Evolutionary conservation across 2,888 invertebrate species (phyloP).

Genomic region (Orthosia gracilis): DNA sequence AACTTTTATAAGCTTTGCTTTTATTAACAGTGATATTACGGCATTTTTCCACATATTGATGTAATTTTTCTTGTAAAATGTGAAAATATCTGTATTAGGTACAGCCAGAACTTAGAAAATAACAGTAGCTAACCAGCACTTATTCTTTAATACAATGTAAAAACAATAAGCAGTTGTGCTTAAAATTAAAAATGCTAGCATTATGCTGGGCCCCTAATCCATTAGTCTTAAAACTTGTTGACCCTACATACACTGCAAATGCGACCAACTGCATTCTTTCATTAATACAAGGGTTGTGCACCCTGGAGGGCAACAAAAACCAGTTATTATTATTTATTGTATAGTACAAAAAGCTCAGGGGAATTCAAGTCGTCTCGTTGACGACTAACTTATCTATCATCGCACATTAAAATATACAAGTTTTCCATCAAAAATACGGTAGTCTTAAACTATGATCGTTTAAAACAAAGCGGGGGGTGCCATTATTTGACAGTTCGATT

Average conservation of each 20-base stretch:
- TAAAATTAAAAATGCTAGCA: slow-evolving; percentile 29
- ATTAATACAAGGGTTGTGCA: slow-evolving; percentile 86
- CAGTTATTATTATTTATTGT: slow-evolving; percentile 88
- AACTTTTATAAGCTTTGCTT: slow-evolving; percentile 44
- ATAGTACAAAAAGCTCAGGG: slow-evolving; percentile 72
- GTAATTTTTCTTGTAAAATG: not conserved
- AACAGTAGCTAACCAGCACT: not conserved
- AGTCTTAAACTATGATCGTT: slow-evolving; percentile 78
- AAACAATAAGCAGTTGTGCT: slow-evolving; percentile 33
- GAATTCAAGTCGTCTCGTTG: slow-evolving; percentile 79
- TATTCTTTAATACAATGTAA: slow-evolving; percentile 8
- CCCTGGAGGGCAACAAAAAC: slow-evolving; percentile 86
- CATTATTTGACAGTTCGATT: slow-evolving; percentile 77
- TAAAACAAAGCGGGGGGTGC: slow-evolving; percentile 85
- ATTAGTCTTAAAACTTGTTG: slow-evolving; percentile 82
- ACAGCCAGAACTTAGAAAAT: too few species aligned
- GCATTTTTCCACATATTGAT: not conserved
- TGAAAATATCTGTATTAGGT: too few species aligned
- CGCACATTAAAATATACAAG: slow-evolving; percentile 74
- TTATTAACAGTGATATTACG: slow-evolving; percentile 15
- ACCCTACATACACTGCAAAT: slow-evolving; percentile 83
- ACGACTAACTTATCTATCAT: slow-evolving; percentile 85
- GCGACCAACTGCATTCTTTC: slow-evolving; percentile 87
- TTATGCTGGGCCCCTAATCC: slow-evolving; percentile 66
- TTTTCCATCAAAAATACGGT: slow-evolving; percentile 75